Conservation (phyloP, 1,140 invertebrate species). For the Macrobrachium nipponense region DNA sequence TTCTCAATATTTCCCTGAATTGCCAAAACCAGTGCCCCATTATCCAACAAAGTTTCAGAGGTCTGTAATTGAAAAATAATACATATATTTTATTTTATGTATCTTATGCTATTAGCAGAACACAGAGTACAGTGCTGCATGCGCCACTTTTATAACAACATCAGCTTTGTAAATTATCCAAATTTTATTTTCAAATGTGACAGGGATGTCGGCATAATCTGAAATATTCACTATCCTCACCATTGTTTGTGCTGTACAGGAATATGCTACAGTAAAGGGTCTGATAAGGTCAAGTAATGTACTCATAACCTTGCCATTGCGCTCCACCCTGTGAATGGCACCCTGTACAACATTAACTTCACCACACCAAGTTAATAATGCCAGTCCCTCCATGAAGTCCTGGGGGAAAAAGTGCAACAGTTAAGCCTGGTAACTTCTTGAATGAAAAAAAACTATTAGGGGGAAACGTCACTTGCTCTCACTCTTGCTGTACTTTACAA, state of each 20-base stretch:
- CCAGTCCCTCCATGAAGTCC: conserved; percentile 52
- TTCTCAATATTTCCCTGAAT: conserved; percentile 45
- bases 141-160: no score
- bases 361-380: conserved; percentile 46
- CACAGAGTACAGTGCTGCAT: no score
- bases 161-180: no score
- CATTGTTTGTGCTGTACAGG: conserved; percentile 27
- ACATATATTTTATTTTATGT: background rate
- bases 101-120: background rate
- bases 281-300: conserved; percentile 18
- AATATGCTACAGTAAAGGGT: conserved; percentile 40
- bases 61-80: conserved; percentile 21
- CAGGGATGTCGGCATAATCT: background rate
- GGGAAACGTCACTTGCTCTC: no score
- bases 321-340: conserved; percentile 1
- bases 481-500: no score
- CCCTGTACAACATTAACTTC: conserved; percentile 51
- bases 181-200: background rate
- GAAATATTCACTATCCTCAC: background rate
- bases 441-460: background rate
- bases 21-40: conserved; percentile 41
- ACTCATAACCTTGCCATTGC: background rate
- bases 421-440: background rate
- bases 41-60: conserved; percentile 46
- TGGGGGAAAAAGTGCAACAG: background rate